phyloP scores from a whole-genome alignment of 1,140 invertebrate genomes.

The Hylaeus anthracinus region DNA sequence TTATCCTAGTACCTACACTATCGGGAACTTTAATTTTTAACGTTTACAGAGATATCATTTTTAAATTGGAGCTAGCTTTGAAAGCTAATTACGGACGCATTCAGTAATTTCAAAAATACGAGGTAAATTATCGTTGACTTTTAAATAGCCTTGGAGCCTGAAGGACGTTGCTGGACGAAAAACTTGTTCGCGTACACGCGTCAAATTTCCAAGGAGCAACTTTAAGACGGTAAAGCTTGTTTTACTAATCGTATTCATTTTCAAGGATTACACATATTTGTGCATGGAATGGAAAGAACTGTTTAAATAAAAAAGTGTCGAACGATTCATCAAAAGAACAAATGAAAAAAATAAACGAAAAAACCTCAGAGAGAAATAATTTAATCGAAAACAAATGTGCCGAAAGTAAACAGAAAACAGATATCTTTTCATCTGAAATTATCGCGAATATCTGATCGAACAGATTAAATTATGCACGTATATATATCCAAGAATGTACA shows the following conservation, averaged over 20 bases:
- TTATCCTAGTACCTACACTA: neutral
- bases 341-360: neutral
- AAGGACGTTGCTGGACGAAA: slow-evolving; percentile 11
- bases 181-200: neutral
- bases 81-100: neutral
- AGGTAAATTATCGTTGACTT: slow-evolving; percentile 11
- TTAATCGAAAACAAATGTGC: too few relatives aligned
- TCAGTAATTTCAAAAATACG: slow-evolving; percentile 19
- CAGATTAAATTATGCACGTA: neutral
- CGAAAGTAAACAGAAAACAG: neutral
- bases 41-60: neutral
- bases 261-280: neutral
- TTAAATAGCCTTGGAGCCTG: slow-evolving; percentile 13
- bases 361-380: too few relatives aligned
- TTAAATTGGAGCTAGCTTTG: neutral
- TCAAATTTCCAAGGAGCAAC: slow-evolving; percentile 6
- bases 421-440: neutral
- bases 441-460: slow-evolving; percentile 22
- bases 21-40: neutral
- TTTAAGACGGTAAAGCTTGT: neutral
- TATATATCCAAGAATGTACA: neutral
- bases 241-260: neutral
- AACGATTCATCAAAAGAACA: neutral
- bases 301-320: too few relatives aligned
- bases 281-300: too few relatives aligned